Evolutionary conservation across 2,113 vertebrate species (phyloP).

Genomic region (Lasiurus borealis): DNA sequence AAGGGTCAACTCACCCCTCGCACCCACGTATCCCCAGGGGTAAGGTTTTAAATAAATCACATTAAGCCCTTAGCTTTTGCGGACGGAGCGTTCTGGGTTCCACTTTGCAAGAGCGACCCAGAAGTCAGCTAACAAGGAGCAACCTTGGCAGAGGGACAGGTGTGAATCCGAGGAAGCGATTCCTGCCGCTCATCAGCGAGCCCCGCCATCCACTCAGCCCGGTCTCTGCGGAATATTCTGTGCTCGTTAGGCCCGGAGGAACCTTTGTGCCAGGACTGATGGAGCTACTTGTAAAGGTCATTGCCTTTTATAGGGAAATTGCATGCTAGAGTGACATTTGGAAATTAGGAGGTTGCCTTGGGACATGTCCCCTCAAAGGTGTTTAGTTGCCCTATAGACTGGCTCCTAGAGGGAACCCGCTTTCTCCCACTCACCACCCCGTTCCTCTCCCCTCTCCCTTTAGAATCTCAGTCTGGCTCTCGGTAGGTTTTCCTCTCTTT

Average conservation of each 20-base stretch:
- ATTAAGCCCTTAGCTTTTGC: not conserved
- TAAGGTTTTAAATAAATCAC: not conserved
- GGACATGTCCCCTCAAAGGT: not conserved
- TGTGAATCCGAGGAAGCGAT: not conserved
- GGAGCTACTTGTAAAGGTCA: not conserved
- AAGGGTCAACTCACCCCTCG: not conserved
- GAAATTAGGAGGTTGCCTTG: not conserved
- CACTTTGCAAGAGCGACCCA: not conserved
- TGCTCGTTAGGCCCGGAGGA: not conserved
- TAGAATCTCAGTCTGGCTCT: not conserved
- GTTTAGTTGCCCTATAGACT: not conserved
- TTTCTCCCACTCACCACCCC: accelerated
- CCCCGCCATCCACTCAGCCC: not conserved
- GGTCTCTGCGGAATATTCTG: not conserved
- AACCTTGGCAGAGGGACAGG: not conserved
- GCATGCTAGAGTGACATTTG: not conserved
- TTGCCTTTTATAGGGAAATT: not conserved
- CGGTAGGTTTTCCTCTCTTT: not conserved
- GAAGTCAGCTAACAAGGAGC: not conserved
- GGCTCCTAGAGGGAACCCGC: not conserved
- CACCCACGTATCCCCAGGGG: not conserved
- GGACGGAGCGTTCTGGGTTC: not conserved
- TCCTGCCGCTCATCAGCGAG: not conserved
- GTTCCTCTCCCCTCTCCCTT: not conserved
- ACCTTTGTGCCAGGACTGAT: not conserved